Evolutionary conservation across 2,113 vertebrate species (phyloP), one percentile per base, ranked within the genome.

Genomic region (Gallinago undulata): DNA sequence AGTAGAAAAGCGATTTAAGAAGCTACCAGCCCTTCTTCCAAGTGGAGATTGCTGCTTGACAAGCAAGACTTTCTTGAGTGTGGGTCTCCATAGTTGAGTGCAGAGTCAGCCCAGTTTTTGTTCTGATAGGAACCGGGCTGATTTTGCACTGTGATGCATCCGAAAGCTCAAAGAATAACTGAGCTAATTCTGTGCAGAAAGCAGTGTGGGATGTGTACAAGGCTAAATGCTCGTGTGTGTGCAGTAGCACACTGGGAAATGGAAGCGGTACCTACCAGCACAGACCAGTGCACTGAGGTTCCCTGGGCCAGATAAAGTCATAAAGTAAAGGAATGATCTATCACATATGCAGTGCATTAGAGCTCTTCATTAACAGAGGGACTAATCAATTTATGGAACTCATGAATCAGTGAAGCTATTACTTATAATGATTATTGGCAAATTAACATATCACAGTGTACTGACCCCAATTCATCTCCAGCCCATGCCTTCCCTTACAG

Each of bases 361-460:
- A 95, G 62, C 86, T 97, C 97, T 97, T 97, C 94, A 97, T 97
- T 98, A 97, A 97, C 93, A 93, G 84, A 84, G 89, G 47, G 51
- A 91, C 92, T 77, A 94, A 97, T 97, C 96, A 96, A 97, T 97
- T 97, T 96, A 96, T 96, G 94, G 96, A 97, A 97, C 93, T 91
- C 88, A 90, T 95, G 95, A 95, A 95, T 97, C 96, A 97, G 92
- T 82, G 93, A 90, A 95, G 92, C 91, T 91, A 95, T 96, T 97
- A 93, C 92, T 94, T 95, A 90, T n/a, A 96, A 93, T 50, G 28
- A 97, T 97, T 97, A 98, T 95, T 91, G 92, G 83, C 84, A 95
- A 96, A 97, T 98, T 97, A 98, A 96, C 96, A 89, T 68, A 90
- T 95, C 59, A 56, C 79, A 45, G 33, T 56, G 66, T 39, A 35